phyloP scores from a whole-genome alignment of 1,140 invertebrate genomes.

The Cryptotermes secundus region DNA sequence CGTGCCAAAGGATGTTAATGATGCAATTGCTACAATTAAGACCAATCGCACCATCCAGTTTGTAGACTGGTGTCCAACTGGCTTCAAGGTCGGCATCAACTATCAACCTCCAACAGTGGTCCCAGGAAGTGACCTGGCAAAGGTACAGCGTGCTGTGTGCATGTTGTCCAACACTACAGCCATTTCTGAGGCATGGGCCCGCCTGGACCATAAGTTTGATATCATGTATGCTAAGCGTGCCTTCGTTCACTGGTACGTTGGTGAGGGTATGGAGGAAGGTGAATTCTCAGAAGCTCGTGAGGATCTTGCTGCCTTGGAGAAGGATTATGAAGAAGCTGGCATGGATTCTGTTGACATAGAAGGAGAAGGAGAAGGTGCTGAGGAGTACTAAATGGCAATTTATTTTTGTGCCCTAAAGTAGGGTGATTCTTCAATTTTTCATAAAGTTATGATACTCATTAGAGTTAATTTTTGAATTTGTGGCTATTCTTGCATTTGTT shows the following conservation, averaged over 20 bases:
- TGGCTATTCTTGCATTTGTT: background rate
- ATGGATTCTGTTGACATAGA: conserved; percentile 62
- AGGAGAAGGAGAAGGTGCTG: conserved; percentile 69
- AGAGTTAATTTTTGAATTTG: too few species aligned
- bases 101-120: conserved; percentile 80
- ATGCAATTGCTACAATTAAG: conserved; percentile 82
- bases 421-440: too few species aligned
- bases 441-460: too few species aligned
- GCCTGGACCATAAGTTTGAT: conserved; percentile 80
- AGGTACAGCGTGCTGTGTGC: conserved; percentile 70
- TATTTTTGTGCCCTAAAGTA: too few species aligned
- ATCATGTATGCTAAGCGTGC: conserved; percentile 79
- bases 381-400: conserved; percentile 58
- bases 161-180: conserved; percentile 85
- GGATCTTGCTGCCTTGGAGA: conserved; percentile 69
- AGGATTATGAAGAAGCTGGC: conserved; percentile 65
- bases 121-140: conserved; percentile 76
- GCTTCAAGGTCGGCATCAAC: conserved; percentile 80
- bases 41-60: conserved; percentile 83
- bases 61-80: conserved; percentile 89
- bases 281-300: conserved; percentile 76
- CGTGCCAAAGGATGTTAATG: conserved; percentile 69
- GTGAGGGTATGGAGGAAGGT: conserved; percentile 76
- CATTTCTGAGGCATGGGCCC: conserved; percentile 75
- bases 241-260: conserved; percentile 76